Evolutionary conservation across 1,140 invertebrate species (phyloP), one percentile per base, ranked within the genome.

Genomic region (Carposina sasakii): DNA sequence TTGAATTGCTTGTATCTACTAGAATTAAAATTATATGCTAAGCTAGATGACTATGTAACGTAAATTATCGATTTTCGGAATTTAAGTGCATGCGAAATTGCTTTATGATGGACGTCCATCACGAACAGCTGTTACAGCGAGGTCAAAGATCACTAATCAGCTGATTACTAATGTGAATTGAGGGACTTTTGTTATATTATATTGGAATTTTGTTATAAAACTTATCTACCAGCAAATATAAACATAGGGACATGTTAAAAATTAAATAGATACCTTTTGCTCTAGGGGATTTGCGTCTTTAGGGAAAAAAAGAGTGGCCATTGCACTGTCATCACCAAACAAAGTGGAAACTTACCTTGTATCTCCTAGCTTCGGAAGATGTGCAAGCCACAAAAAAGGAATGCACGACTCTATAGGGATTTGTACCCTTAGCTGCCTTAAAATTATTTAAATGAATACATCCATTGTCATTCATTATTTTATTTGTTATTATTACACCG

Each of bases 371-470:
- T 83, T 91, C 90, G 61, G 84, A 85, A 50, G 91, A 89, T 37
- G 89, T 88, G 73, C 90, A 91, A 45, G 91, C 87, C 47, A 93
- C 90, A 70, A 94, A 94, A 83, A 91, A 91, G 61, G 89, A 87
- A 85, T 93, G 90, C 54, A 94, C 90, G 52, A 93, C 88, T 87
- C 89, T 90, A 76, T 92, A 93, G 48, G 91, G 89, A 72, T 90
- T 89, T 60, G 89, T 89, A 57, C 91, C 92, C 81, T 91, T 90
- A 36, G 89, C 88, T 69, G 89, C 88, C 87, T 93, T 93, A 84
- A 92, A 92, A 85, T 90, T 91, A 85, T 87, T 90, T 67, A 93
- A 85, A 86, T 93, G 92, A 86, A 90, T 89, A 76, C 92, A 93
- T 67, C 91, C 91, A 87, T 86, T 86, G 79, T 89, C 88, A 83